Percentiles rank a stretch among this genome's conserved stretches.
These are phyloP conservation scores for Sarcoramphus papa DNA, from an alignment of 2,797 vertebrate genomes.

Conservation along the genomic window DNA sequence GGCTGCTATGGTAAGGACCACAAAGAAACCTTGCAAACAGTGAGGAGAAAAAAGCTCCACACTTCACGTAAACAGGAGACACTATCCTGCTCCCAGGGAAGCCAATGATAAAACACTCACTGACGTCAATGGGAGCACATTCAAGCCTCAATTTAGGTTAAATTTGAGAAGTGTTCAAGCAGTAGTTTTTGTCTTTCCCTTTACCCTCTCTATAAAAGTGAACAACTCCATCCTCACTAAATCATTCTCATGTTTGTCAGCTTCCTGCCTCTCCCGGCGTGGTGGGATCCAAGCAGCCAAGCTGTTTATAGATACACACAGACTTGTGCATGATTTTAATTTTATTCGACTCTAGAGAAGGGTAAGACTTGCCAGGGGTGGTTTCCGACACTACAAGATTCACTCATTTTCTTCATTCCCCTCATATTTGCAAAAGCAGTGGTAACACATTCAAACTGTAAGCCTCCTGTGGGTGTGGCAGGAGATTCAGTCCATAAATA, in stretches of 20 bases:
- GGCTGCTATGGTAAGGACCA: background rate
- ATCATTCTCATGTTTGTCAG: slow-evolving; percentile 50
- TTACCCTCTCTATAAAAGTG: slow-evolving; percentile 7
- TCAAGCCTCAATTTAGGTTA: slow-evolving; percentile 36
- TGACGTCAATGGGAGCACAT: slow-evolving; percentile 41
- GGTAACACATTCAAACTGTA: background rate
- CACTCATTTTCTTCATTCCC: slow-evolving; percentile 11
- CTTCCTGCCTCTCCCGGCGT: slow-evolving; percentile 44
- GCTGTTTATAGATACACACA: slow-evolving; percentile 49
- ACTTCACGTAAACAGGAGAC: background rate
- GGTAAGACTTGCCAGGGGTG: slow-evolving; percentile 2
- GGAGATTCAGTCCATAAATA: background rate
- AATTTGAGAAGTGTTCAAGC: background rate
- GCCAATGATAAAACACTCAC: background rate
- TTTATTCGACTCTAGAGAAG: slow-evolving; percentile 17
- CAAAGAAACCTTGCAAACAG: background rate
- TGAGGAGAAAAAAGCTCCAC: background rate
- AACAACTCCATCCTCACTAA: slow-evolving; percentile 43
- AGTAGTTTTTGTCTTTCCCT: slow-evolving; percentile 29
- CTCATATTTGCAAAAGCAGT: background rate
- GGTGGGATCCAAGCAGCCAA: slow-evolving; percentile 20
- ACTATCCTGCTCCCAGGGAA: background rate
- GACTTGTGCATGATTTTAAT: slow-evolving; percentile 51
- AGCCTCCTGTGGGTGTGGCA: background rate
- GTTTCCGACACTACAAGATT: slow-evolving; percentile 17